phyloP scores from a whole-genome alignment of 2,113 vertebrate genomes.

The Gymnocephalus cernua region DNA sequence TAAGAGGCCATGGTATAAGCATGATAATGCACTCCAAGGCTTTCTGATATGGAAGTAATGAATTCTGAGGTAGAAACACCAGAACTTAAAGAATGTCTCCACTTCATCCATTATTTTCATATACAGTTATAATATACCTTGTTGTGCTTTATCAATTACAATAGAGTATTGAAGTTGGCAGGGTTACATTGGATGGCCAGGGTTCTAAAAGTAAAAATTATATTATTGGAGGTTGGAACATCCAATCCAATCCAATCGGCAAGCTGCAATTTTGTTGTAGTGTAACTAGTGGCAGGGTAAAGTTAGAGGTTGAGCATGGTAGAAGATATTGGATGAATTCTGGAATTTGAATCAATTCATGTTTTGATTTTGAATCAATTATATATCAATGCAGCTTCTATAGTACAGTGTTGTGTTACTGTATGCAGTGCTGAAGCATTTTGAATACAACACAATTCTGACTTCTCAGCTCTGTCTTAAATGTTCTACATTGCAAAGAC shows the following conservation, averaged over 20 bases:
- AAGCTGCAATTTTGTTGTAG: background rate
- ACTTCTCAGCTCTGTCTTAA: background rate
- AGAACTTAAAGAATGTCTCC: slow-evolving; percentile 8
- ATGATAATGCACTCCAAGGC: slow-evolving; percentile 39
- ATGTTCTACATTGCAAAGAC: background rate
- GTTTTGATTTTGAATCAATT: background rate
- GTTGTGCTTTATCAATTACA: slow-evolving; percentile 32
- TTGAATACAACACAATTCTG: background rate
- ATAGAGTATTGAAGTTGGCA: slow-evolving; percentile 2
- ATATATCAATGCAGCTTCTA: background rate
- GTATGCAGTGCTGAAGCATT: background rate
- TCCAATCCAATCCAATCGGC: background rate
- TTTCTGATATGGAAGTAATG: slow-evolving; percentile 20
- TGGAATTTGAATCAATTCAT: background rate
- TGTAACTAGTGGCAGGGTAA: background rate
- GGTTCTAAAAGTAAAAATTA: slow-evolving; percentile 28
- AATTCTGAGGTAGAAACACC: slow-evolving; percentile 21
- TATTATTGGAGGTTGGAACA: slow-evolving; percentile 21
- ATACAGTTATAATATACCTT: background rate
- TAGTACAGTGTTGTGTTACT: background rate
- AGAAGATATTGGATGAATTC: background rate
- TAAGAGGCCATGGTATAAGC: slow-evolving; percentile 42
- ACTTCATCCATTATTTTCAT: slow-evolving; percentile 27
- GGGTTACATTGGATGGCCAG: slow-evolving; percentile 6
- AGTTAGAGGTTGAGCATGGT: background rate